Conservation (phyloP, 2,888 invertebrate species). For the Athalia rosae region DNA sequence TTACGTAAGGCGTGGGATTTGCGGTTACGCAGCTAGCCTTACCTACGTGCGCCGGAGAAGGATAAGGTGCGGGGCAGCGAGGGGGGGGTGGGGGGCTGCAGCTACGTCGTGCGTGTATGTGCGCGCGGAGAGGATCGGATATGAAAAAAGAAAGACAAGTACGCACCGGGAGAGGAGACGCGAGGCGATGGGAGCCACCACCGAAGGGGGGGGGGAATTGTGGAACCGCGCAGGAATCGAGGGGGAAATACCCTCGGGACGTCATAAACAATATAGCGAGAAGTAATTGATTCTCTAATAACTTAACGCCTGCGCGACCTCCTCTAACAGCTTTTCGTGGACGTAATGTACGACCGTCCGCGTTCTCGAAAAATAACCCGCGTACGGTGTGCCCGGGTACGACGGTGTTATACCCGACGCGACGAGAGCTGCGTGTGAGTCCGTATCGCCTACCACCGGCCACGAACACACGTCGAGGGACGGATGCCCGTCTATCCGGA, state of each 20-base stretch:
- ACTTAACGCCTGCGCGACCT: slow-evolving; percentile 70
- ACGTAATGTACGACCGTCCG: slow-evolving; percentile 67
- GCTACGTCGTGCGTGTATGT: slow-evolving; percentile 40
- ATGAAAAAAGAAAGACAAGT: slow-evolving; percentile 47
- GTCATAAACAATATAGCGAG: slow-evolving; percentile 72
- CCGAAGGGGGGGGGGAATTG: neutral
- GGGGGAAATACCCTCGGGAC: slow-evolving; percentile 63
- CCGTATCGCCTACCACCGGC: neutral
- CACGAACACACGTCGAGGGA: neutral
- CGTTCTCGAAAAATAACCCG: slow-evolving; percentile 2
- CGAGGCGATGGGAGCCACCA: neutral
- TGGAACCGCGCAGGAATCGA: neutral
- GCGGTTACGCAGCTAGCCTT: neutral
- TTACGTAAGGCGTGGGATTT: slow-evolving; percentile 40
- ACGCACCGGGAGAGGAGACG: neutral
- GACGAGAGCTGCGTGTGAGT: neutral
- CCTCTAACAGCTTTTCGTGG: slow-evolving; percentile 64
- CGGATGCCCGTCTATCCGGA: slow-evolving; percentile 55
- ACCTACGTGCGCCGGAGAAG: slow-evolving; percentile 27
- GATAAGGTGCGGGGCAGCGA: slow-evolving; percentile 45
- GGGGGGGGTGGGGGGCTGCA: slow-evolving; percentile 28
- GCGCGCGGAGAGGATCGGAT: slow-evolving; percentile 45
- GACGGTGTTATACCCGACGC: too few relatives aligned
- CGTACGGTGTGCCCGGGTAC: neutral
- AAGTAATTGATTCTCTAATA: slow-evolving; percentile 74